Evolutionary conservation across 2,113 vertebrate genomes (phyloP).

Genomic region (Nyctibius bracteatus): DNA sequence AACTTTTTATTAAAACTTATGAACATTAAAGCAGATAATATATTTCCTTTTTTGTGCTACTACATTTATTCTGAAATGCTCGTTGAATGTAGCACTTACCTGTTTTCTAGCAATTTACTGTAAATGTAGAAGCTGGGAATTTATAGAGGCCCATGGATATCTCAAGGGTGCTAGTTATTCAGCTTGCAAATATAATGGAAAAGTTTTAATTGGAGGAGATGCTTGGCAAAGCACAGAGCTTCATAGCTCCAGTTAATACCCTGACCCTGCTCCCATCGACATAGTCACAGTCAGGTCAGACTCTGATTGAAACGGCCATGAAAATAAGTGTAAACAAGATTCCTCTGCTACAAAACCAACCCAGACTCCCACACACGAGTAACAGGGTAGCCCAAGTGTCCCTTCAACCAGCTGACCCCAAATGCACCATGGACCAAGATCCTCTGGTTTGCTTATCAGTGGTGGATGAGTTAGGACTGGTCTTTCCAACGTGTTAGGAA

Average conservation of each 20-base stretch:
- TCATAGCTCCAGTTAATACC: background rate
- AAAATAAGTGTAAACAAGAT: background rate
- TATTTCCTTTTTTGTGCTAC: background rate
- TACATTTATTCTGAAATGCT: background rate
- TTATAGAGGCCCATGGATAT: background rate
- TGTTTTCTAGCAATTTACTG: background rate
- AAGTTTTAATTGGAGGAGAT: background rate
- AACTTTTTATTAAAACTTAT: background rate
- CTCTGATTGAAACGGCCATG: background rate
- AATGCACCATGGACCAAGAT: background rate
- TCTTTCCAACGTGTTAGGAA: background rate
- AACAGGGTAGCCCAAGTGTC: background rate
- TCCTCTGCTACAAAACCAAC: background rate
- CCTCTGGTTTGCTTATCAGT: background rate
- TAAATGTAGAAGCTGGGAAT: background rate
- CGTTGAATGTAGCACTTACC: background rate
- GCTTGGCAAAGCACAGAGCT: background rate
- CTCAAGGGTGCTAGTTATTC: background rate
- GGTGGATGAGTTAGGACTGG: background rate
- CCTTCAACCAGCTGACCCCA: background rate
- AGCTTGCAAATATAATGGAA: background rate
- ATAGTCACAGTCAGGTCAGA: background rate
- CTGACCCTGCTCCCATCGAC: background rate
- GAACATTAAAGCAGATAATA: background rate
- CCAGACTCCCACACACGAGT: accelerated